A percentile compares a stretch with the other conserved stretches of the same genome.
Conservation (phyloP, 2,113 vertebrate species). For the Saguinus imperator region DNA sequence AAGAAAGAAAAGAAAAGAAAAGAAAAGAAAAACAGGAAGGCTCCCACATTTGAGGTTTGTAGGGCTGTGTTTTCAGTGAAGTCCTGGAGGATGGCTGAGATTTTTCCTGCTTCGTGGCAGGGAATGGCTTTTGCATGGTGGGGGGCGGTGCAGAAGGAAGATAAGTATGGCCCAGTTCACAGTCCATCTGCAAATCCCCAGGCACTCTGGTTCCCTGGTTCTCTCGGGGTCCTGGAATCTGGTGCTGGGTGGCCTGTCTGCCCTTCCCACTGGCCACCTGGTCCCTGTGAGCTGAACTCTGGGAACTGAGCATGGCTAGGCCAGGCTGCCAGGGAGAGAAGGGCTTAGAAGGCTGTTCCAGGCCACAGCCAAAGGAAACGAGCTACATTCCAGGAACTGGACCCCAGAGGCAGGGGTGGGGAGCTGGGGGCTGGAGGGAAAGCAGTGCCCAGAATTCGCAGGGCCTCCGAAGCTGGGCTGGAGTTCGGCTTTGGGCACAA, state of each 20-base stretch:
- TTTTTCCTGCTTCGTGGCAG: not conserved
- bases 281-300: not conserved
- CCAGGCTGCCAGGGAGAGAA: not conserved
- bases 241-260: accelerated
- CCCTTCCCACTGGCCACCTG: not conserved
- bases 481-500: not conserved
- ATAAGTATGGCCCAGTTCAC: accelerated
- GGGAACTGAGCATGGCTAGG: not conserved
- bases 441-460: not conserved
- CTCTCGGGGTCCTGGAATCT: not conserved
- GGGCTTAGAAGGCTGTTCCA: not conserved
- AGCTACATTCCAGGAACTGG: not conserved
- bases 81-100: not conserved
- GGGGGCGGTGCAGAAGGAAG: not conserved
- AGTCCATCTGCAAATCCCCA: not conserved
- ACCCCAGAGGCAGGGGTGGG: not conserved
- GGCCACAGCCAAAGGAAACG: not conserved
- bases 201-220: accelerated
- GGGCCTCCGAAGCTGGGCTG: not conserved
- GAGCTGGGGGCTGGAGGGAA: not conserved
- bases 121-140: not conserved
- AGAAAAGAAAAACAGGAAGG: not conserved
- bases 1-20: no score
- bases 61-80: not conserved
- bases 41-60: accelerated